These are phyloP conservation scores for Camptogramma bilineatum DNA, from an alignment of 2,888 invertebrate species.

Conservation along the genomic window DNA sequence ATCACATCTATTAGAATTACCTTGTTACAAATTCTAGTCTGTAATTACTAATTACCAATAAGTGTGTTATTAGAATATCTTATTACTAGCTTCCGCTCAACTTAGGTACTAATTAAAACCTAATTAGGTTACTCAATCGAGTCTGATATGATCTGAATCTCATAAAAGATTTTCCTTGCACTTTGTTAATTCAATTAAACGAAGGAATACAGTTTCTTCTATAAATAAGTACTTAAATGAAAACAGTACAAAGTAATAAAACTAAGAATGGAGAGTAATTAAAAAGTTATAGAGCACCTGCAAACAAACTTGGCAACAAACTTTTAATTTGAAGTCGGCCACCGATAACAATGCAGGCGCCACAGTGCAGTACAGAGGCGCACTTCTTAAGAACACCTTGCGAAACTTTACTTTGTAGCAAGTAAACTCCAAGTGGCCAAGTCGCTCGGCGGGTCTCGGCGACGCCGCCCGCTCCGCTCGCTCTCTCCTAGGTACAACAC, in stretches of 20 bases:
- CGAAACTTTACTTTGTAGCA: conserved; percentile 75
- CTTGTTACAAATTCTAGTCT: too few relatives aligned
- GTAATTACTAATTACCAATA: neutral
- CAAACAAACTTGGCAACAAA: conserved; percentile 66
- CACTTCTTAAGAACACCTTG: conserved; percentile 83
- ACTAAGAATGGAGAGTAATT: conserved; percentile 38
- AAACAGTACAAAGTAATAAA: conserved; percentile 28
- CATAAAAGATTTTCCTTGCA: neutral
- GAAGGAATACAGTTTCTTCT: neutral
- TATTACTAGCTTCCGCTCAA: neutral
- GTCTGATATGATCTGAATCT: neutral
- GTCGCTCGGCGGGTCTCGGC: conserved; percentile 58
- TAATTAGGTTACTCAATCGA: neutral
- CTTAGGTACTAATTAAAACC: neutral
- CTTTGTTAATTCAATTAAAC: neutral
- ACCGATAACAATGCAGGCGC: conserved; percentile 74
- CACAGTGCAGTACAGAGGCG: conserved; percentile 77
- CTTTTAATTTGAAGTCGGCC: conserved; percentile 76
- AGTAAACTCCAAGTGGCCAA: conserved; percentile 77
- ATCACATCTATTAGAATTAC: too few relatives aligned
- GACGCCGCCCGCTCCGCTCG: conserved; percentile 60
- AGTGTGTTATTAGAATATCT: neutral
- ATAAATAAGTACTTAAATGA: conserved; percentile 19
- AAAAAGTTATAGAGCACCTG: conserved; percentile 57
- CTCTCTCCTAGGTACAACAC: conserved; percentile 56